phyloP scores from a whole-genome alignment of 2,888 invertebrate species.

The Drosophila setosimentum region DNA sequence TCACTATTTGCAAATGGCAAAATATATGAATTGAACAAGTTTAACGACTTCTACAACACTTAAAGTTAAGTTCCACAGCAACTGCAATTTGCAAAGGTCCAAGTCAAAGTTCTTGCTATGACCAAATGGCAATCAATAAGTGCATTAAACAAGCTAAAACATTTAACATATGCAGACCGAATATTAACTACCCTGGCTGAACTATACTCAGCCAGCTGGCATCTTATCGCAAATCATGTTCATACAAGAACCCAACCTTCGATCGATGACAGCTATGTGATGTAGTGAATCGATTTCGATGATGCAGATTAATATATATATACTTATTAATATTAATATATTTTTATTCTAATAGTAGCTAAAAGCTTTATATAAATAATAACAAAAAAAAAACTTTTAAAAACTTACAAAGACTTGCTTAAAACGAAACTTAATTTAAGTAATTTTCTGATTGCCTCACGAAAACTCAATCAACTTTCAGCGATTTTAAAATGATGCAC shows the following conservation, averaged over 20 bases:
- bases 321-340: too few relatives aligned
- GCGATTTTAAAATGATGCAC: neutral
- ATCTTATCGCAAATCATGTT: too few relatives aligned
- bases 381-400: neutral
- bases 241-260: too few relatives aligned
- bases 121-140: neutral
- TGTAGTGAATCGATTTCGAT: too few relatives aligned
- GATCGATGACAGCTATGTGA: too few relatives aligned
- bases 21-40: neutral
- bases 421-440: neutral
- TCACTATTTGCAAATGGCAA: neutral
- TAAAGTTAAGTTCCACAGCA: too few relatives aligned
- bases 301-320: too few relatives aligned
- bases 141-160: neutral
- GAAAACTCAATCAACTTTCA: constrained; percentile 18
- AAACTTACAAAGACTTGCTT: neutral
- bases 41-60: neutral
- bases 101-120: neutral
- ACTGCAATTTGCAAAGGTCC: neutral
- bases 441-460: neutral
- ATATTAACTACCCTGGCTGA: neutral
- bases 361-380: neutral
- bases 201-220: fast-evolving
- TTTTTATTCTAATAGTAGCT: neutral
- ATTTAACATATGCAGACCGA: fast-evolving